Conservation (phyloP, 1,140 invertebrate genomes). For the Halesus radiatus region DNA sequence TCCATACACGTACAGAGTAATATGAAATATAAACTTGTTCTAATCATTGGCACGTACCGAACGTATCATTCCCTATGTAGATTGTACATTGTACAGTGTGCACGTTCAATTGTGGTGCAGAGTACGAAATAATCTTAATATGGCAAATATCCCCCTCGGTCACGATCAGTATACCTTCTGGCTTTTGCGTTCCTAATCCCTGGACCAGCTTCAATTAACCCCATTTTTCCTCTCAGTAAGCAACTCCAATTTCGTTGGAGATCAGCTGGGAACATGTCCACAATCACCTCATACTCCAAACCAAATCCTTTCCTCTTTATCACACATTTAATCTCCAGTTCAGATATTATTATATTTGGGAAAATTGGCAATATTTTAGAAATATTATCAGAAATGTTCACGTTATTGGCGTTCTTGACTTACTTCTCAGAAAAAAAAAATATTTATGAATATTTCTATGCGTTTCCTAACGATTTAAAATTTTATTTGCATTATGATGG, state of each 20-base stretch:
- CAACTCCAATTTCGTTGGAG: background rate
- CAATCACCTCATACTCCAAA: slow-evolving; percentile 10
- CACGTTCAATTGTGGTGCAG: too few relatives aligned
- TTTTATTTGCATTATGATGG: too few relatives aligned
- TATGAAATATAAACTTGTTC: too few relatives aligned
- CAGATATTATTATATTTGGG: too few relatives aligned
- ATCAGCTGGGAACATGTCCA: slow-evolving; percentile 15
- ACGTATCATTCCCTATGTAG: too few relatives aligned
- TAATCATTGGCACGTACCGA: too few relatives aligned
- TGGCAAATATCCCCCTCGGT: background rate
- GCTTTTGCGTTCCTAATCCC: background rate
- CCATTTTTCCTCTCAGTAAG: slow-evolving; percentile 29
- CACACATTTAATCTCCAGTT: too few relatives aligned
- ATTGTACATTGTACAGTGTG: too few relatives aligned
- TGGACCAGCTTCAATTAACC: slow-evolving; percentile 14
- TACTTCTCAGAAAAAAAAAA: background rate
- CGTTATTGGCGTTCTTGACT: background rate
- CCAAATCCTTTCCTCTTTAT: background rate
- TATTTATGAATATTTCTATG: background rate
- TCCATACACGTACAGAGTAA: too few relatives aligned
- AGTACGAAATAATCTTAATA: slow-evolving; percentile 16
- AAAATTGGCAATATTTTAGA: background rate
- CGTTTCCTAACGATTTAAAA: too few relatives aligned
- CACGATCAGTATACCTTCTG: slow-evolving; percentile 27
- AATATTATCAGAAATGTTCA: background rate